Base-by-base conservation (phyloP, 2,888 invertebrate genomes). In the Glaucopsyche alexis region DNA sequence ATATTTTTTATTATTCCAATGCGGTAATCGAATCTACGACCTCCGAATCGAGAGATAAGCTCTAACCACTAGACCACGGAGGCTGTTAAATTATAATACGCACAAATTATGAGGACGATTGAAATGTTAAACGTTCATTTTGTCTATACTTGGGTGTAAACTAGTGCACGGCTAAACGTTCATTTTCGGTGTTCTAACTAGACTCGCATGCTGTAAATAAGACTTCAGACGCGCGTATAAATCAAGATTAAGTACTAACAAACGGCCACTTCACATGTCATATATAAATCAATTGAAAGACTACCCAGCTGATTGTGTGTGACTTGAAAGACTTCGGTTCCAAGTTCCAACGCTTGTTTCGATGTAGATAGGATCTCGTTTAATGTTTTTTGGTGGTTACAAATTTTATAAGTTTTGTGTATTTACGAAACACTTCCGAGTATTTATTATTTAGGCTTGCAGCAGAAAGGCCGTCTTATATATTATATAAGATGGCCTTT, bases 261-360 rank as follows among this genome's bases (percentile, higher is more conserved):
- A 84, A 87, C 85, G 85, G 84, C 85, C 85, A 83, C 86, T 84
- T 90, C 88, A 90, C 87, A 78, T 84, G 88, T 89, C 89, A 78
- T 75, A 82, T 66, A 87, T 90, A 91, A 90, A 91, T 91, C 90
- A 90, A 84, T 81, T 90, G 87, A 90, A 91, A 91, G 90, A 13
- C 55, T 60, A 11, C 19, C 13, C 60, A 60, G 29, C 29, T 60
- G 60, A 60, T 60, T 11, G 29, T 29, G 2, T 81, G 82, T 82
- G 82, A 81, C 83, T 83, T 82, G 78, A 83, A 83, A 55, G 55
- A 55, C 55, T 55, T 19, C 16, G 55, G 55, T 5, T 55, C 16
- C n/a, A n/a, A n/a, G 16, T 52, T 45, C 49, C 11, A 49, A 49
- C 49, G 60, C 60, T 60, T 60, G 60, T 60, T 60, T 9, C 42